phyloP scores from a whole-genome alignment of 2,113 vertebrate species.

The Acrocephalus arundinaceus region DNA sequence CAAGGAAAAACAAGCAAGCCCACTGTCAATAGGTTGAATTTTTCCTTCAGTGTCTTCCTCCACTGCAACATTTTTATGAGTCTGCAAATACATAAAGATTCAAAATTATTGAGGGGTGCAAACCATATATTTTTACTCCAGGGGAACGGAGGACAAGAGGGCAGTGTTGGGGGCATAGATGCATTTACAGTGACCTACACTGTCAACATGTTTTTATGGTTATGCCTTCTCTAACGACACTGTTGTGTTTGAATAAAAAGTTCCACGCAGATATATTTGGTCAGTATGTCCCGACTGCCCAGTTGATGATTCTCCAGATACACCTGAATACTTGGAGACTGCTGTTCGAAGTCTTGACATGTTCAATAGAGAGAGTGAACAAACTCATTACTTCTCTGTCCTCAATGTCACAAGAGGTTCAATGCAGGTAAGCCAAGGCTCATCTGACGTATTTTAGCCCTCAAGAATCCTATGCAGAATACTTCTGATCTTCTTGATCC shows the following conservation, averaged over 20 bases:
- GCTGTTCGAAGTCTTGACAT: constrained; percentile 46
- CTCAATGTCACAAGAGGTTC: constrained; percentile 51
- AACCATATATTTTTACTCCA: neutral
- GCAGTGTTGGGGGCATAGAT: neutral
- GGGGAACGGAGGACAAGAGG: neutral
- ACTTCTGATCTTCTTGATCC: neutral
- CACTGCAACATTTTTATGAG: neutral
- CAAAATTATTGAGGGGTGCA: neutral
- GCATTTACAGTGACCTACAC: neutral
- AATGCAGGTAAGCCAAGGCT: constrained; percentile 56
- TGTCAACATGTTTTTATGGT: neutral
- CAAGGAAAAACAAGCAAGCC: neutral
- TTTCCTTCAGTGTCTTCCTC: neutral
- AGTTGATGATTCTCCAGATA: neutral
- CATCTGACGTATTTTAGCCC: neutral
- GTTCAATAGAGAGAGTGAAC: constrained; percentile 44
- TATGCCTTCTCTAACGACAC: neutral
- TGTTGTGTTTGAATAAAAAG: constrained; percentile 8
- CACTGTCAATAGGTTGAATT: neutral
- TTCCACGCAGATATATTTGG: neutral
- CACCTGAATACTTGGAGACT: neutral
- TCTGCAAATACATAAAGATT: neutral
- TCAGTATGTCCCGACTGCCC: constrained; percentile 61
- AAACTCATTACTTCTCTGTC: constrained; percentile 54
- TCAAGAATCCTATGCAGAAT: neutral